Percentiles rank a stretch among this genome's conserved stretches.
Evolutionary conservation across 2,888 invertebrate genomes (phyloP).

Genomic region (Andrena haemorrhoa): DNA sequence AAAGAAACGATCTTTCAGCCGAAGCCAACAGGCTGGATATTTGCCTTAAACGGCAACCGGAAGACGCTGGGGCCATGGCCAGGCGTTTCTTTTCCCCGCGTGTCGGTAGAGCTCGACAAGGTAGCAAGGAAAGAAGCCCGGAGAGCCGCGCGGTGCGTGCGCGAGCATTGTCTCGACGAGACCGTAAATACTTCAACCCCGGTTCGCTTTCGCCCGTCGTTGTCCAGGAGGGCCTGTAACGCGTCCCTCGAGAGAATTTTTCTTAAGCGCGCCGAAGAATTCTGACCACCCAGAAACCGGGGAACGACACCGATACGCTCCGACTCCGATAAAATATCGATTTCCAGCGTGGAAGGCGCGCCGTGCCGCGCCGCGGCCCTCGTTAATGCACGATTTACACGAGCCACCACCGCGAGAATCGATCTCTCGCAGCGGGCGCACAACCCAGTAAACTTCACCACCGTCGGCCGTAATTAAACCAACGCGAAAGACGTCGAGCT

Average conservation of each 20-base stretch:
- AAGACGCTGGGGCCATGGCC: constrained; percentile 36
- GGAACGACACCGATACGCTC: constrained; percentile 50
- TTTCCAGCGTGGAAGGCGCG: constrained; percentile 41
- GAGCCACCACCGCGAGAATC: not conserved
- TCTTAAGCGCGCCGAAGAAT: constrained; percentile 64
- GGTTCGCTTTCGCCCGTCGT: constrained; percentile 69
- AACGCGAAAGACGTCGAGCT: too few relatives aligned
- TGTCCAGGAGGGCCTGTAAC: constrained; percentile 61
- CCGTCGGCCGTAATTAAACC: too few relatives aligned
- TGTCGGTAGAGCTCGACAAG: constrained; percentile 52
- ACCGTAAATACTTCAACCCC: constrained; percentile 79
- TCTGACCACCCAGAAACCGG: constrained; percentile 68
- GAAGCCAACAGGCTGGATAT: constrained; percentile 50
- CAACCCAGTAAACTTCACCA: not conserved
- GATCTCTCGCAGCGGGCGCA: not conserved
- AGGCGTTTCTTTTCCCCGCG: constrained; percentile 54
- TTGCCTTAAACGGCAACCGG: constrained; percentile 59
- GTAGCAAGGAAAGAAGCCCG: constrained; percentile 52
- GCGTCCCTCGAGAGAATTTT: constrained; percentile 61
- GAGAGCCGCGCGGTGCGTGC: constrained; percentile 53
- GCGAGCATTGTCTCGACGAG: constrained; percentile 78
- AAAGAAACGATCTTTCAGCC: constrained; percentile 25
- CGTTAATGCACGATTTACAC: constrained; percentile 56
- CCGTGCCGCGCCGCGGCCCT: constrained; percentile 26
- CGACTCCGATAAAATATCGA: constrained; percentile 58